A percentile compares a stretch with the other conserved stretches of the same genome.
phyloP scores from a whole-genome alignment of 2,888 invertebrate species.

The Tetragnatha montana region DNA sequence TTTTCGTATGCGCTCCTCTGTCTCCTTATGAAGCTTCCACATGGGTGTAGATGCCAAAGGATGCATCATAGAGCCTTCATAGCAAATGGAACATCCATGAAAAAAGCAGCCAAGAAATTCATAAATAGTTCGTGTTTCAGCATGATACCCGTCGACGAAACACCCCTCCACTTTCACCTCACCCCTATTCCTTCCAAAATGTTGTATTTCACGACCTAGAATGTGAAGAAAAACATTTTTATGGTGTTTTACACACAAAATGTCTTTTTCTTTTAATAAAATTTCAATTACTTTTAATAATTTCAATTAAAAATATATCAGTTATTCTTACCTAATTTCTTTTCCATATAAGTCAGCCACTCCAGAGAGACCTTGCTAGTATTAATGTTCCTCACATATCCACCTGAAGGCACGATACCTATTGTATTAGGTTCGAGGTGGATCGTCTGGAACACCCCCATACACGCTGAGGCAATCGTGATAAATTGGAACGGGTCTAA shows the following conservation, averaged over 20 bases:
- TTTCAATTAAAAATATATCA: no score
- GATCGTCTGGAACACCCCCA: neutral
- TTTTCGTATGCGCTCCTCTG: slow-evolving; percentile 50
- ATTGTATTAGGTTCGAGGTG: neutral
- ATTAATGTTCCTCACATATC: slow-evolving; percentile 8
- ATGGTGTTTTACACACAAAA: no score
- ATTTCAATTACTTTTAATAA: no score
- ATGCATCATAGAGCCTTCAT: neutral
- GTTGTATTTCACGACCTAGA: neutral
- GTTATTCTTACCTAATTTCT: no score
- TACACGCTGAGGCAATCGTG: slow-evolving; percentile 5
- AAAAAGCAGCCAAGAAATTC: slow-evolving; percentile 72
- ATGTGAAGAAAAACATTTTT: no score
- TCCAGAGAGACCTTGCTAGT: neutral
- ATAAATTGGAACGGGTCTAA: slow-evolving; percentile 9
- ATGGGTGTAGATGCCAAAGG: slow-evolving; percentile 36
- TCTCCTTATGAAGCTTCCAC: slow-evolving; percentile 59
- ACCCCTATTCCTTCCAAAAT: slow-evolving; percentile 15
- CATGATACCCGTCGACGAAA: slow-evolving; percentile 70
- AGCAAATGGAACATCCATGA: slow-evolving; percentile 72
- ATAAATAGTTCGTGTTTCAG: slow-evolving; percentile 51
- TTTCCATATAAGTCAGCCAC: slow-evolving; percentile 70
- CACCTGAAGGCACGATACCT: neutral
- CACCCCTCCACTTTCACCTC: slow-evolving; percentile 67
- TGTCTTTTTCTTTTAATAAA: no score